Conservation (phyloP, 1,140 invertebrate species). For the Zaprionus africanus region DNA sequence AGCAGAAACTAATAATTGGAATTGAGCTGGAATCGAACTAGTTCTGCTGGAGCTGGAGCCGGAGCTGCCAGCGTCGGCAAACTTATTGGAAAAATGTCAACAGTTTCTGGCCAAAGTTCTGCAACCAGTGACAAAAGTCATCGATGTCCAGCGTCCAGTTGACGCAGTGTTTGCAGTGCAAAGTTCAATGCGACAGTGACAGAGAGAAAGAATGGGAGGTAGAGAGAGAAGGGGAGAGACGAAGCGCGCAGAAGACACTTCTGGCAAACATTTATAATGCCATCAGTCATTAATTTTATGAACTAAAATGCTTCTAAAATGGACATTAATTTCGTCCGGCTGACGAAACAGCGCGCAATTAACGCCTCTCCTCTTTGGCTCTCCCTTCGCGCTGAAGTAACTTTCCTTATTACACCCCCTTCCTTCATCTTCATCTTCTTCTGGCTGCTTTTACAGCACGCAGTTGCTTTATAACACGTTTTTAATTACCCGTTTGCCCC, state of each 20-base stretch:
- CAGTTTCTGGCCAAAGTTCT: constrained; percentile 18
- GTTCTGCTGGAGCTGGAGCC: neutral
- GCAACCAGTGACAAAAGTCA: constrained; percentile 28
- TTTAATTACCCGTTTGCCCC: constrained; percentile 75
- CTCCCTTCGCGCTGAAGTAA: neutral
- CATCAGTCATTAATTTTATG: constrained; percentile 72
- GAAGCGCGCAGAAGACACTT: neutral
- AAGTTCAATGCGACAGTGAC: constrained; percentile 10
- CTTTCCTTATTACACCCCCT: neutral
- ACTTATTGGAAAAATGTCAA: constrained; percentile 26
- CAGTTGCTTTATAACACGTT: constrained; percentile 65
- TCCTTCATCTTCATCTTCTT: neutral
- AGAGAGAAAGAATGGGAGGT: neutral
- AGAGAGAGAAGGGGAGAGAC: neutral
- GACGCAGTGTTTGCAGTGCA: constrained; percentile 22
- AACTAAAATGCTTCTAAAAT: constrained; percentile 57
- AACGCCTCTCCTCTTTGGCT: constrained; percentile 46
- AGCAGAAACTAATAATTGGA: constrained; percentile 52
- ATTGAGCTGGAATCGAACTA: neutral
- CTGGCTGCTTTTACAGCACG: constrained; percentile 1
- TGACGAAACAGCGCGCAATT: constrained; percentile 54
- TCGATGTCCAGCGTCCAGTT: constrained; percentile 16
- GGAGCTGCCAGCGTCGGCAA: neutral
- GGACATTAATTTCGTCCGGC: constrained; percentile 63
- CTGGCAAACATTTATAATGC: constrained; percentile 55